These are phyloP conservation scores for Pissodes strobi DNA, from an alignment of 1,140 invertebrate genomes.

Conservation along the genomic window DNA sequence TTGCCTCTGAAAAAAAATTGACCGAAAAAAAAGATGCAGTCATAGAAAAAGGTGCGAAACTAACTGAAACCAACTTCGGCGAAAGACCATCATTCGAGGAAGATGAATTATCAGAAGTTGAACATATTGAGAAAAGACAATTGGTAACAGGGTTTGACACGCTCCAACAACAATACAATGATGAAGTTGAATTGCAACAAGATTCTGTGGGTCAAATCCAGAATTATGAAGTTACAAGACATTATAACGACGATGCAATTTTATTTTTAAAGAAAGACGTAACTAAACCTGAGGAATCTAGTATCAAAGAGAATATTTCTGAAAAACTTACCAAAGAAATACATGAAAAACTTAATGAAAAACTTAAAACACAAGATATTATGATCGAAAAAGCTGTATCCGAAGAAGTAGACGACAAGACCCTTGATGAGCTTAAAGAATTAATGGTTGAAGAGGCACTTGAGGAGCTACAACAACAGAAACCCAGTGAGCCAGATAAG, in stretches of 20 bases:
- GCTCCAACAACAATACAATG: background rate
- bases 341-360: slow-evolving; percentile 28
- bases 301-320: slow-evolving; percentile 30
- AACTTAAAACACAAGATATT: slow-evolving; percentile 19
- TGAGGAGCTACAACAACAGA: slow-evolving; percentile 22
- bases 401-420: slow-evolving; percentile 30
- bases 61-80: too few relatives aligned
- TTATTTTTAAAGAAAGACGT: background rate
- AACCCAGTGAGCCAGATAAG: background rate
- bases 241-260: too few relatives aligned
- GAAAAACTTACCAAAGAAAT: slow-evolving; percentile 28
- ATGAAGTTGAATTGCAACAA: background rate
- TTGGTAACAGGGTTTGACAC: slow-evolving; percentile 2
- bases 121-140: slow-evolving; percentile 17
- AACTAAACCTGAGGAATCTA: background rate
- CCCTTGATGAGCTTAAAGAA: slow-evolving; percentile 25
- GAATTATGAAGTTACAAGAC: too few relatives aligned
- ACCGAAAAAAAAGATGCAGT: background rate
- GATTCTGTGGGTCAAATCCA: too few relatives aligned
- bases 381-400: slow-evolving; percentile 29
- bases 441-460: slow-evolving; percentile 28
- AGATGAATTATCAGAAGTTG: slow-evolving; percentile 15
- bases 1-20: slow-evolving; percentile 15
- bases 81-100: slow-evolving; percentile 18
- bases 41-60: too few relatives aligned